A percentile compares a stretch with the other conserved stretches of the same genome.
These are phyloP conservation scores for Ariopsis seemanni DNA, from an alignment of 2,113 vertebrate species.

Conservation along the genomic window DNA sequence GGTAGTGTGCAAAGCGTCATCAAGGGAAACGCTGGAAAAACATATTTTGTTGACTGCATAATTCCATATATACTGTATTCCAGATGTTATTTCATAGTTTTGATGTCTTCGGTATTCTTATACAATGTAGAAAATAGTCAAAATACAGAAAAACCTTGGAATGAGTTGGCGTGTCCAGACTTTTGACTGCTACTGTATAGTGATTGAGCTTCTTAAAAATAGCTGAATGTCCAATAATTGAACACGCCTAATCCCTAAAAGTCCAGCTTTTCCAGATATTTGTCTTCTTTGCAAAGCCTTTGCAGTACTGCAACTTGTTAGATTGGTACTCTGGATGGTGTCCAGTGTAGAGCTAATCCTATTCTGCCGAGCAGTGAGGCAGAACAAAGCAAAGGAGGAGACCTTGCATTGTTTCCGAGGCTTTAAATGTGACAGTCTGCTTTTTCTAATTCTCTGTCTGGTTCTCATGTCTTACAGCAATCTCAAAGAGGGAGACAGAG, in stretches of 20 bases:
- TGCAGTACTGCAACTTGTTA: slow-evolving; percentile 32
- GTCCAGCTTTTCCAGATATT: slow-evolving; percentile 19
- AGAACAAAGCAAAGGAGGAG: slow-evolving; percentile 58
- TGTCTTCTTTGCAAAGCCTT: slow-evolving; percentile 28
- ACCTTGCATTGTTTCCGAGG: slow-evolving; percentile 65
- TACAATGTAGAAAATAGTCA: no score
- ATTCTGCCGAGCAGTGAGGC: slow-evolving; percentile 60
- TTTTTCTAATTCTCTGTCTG: slow-evolving; percentile 51
- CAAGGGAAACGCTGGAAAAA: no score
- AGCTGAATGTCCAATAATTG: no score
- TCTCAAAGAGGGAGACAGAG: slow-evolving; percentile 18
- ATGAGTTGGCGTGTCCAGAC: no score
- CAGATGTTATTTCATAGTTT: no score
- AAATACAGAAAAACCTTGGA: no score
- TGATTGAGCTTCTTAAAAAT: no score
- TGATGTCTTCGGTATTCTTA: no score
- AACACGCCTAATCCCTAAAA: neutral
- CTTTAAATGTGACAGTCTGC: slow-evolving; percentile 58
- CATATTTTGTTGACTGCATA: no score
- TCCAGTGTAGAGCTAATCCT: slow-evolving; percentile 59
- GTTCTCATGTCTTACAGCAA: slow-evolving; percentile 35
- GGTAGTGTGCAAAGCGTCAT: no score
- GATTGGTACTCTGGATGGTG: slow-evolving; percentile 45
- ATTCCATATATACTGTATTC: no score
- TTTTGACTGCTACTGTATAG: no score